Conservation (phyloP, 2,888 invertebrate genomes). For the Eledona agricola region DNA sequence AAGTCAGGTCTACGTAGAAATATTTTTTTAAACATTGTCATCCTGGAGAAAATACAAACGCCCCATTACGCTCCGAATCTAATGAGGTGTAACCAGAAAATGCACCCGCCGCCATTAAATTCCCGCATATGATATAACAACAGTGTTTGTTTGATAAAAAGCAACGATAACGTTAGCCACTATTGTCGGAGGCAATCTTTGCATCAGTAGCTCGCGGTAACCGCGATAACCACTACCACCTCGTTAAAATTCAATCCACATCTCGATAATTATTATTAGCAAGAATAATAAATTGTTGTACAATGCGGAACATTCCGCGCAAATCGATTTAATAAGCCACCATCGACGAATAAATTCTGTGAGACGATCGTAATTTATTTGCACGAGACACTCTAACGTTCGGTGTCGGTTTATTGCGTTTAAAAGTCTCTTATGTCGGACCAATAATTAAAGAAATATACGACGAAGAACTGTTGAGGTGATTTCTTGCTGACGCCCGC, state of each 20-base stretch:
- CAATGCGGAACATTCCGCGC: constrained; percentile 37
- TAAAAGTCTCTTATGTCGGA: neutral
- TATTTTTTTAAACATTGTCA: too few relatives aligned
- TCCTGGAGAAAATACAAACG: too few relatives aligned
- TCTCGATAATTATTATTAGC: constrained; percentile 27
- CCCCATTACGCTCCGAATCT: constrained; percentile 20
- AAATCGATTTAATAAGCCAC: too few relatives aligned
- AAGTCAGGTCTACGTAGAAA: too few relatives aligned
- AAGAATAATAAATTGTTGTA: constrained; percentile 36
- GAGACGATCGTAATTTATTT: constrained; percentile 24
- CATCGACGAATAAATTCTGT: too few relatives aligned
- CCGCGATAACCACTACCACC: constrained; percentile 26
- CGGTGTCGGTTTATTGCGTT: constrained; percentile 10
- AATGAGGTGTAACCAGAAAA: constrained; percentile 33
- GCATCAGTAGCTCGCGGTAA: constrained; percentile 28
- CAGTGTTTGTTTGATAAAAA: constrained; percentile 26
- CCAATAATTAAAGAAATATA: constrained; percentile 20
- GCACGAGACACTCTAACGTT: constrained; percentile 15
- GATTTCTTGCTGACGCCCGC: constrained; percentile 18
- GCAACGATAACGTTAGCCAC: constrained; percentile 28
- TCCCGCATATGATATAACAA: constrained; percentile 28
- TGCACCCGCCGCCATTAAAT: constrained; percentile 26
- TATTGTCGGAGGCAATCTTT: constrained; percentile 21
- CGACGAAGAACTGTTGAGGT: constrained; percentile 6
- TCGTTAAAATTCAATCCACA: constrained; percentile 40